A percentile compares a stretch with the other conserved stretches of the same genome.
Evolutionary conservation across 2,797 vertebrate species (phyloP).

Genomic region (Taeniopygia guttata): DNA sequence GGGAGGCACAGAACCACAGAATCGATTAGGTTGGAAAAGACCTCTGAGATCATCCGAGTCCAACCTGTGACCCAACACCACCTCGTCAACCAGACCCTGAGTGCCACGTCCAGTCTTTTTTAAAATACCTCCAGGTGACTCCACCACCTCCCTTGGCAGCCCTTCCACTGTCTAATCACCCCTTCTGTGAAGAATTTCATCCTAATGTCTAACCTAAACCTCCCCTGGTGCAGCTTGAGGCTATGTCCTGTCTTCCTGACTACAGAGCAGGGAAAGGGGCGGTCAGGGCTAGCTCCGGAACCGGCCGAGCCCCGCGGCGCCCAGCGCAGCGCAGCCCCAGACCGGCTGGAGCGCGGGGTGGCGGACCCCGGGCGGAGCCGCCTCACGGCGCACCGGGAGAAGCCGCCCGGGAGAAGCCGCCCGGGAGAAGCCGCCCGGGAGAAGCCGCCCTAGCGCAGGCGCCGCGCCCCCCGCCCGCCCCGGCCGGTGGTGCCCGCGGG

Average conservation of each 20-base stretch:
- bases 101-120: neutral
- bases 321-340: rapidly evolving
- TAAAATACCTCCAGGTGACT: neutral
- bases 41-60: neutral
- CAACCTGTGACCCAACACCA: neutral
- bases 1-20: neutral
- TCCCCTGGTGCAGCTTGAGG: neutral
- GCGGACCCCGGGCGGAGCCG: rapidly evolving
- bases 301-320: too few species aligned
- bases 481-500: neutral
- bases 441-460: neutral
- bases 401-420: too few species aligned
- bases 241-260: neutral
- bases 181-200: neutral
- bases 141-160: neutral
- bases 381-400: too few species aligned
- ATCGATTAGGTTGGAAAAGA: neutral
- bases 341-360: rapidly evolving
- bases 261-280: rapidly evolving
- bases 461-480: neutral
- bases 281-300: too few species aligned
- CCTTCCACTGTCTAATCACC: neutral
- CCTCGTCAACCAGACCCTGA: neutral
- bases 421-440: too few species aligned
- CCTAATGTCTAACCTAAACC: neutral